Conservation (phyloP, 2,888 invertebrate species). For the Agapostemon virescens region DNA sequence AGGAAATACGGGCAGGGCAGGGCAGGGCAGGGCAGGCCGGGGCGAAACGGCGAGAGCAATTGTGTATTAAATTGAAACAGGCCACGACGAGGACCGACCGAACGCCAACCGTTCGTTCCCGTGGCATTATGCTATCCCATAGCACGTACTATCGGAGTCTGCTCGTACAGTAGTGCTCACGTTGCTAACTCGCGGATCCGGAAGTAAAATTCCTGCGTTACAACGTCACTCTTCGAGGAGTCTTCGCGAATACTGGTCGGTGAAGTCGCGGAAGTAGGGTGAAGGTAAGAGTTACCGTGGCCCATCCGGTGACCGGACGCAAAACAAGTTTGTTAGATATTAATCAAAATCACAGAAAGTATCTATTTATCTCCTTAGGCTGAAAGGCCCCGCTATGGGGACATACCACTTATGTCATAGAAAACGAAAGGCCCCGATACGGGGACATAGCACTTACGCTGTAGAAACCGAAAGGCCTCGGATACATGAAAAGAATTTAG, state of each 20-base stretch:
- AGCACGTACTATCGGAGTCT: constrained; percentile 30
- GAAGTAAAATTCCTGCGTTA: neutral
- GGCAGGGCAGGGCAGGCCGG: neutral
- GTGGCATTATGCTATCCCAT: constrained; percentile 34
- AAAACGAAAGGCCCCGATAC: too few species aligned
- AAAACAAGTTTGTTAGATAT: too few species aligned
- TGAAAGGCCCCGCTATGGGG: too few species aligned
- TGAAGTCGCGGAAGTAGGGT: too few species aligned
- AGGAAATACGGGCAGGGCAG: constrained; percentile 18
- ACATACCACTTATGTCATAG: too few species aligned
- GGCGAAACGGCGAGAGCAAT: constrained; percentile 34
- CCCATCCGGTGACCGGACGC: too few species aligned
- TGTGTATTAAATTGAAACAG: constrained; percentile 59
- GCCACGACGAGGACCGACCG: constrained; percentile 40
- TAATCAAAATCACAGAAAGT: too few species aligned
- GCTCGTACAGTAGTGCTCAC: constrained; percentile 12
- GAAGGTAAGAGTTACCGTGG: too few species aligned
- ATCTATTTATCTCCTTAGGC: too few species aligned
- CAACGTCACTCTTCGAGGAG: neutral
- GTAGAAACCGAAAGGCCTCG: too few species aligned
- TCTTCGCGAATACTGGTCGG: neutral
- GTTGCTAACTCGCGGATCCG: neutral
- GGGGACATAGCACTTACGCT: too few species aligned
- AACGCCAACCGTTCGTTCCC: constrained; percentile 30
- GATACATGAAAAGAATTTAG: too few species aligned